phyloP scores from a whole-genome alignment of 1,140 invertebrate genomes.

The Cydia pomonella region DNA sequence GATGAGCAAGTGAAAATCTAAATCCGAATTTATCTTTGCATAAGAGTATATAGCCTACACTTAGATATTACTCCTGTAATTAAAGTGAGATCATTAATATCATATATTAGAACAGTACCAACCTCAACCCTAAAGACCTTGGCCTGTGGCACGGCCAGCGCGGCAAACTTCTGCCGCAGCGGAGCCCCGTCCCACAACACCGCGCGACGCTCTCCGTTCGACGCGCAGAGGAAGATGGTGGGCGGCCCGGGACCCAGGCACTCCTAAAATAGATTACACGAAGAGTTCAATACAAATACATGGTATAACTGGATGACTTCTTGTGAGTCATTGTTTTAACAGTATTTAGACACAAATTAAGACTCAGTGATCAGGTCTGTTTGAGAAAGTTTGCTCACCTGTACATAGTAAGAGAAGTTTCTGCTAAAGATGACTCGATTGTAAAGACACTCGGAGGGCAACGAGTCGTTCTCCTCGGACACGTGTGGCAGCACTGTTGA shows the following conservation, averaged over 20 bases:
- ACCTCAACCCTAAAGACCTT: constrained; percentile 83
- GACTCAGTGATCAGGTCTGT: too few species aligned
- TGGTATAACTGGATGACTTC: too few species aligned
- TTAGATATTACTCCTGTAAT: too few species aligned
- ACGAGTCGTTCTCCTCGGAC: constrained; percentile 69
- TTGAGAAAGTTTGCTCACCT: constrained; percentile 50
- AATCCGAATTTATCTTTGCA: too few species aligned
- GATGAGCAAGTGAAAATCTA: too few species aligned
- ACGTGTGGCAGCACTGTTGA: constrained; percentile 82
- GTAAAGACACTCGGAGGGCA: constrained; percentile 83
- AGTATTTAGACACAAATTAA: too few species aligned
- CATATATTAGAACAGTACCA: neutral
- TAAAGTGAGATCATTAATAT: too few species aligned
- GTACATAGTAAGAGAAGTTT: constrained; percentile 82
- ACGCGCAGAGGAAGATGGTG: constrained; percentile 82
- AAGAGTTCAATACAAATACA: neutral
- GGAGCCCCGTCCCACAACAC: constrained; percentile 82
- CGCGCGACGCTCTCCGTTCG: constrained; percentile 80
- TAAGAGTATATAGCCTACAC: too few species aligned
- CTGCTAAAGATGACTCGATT: constrained; percentile 84
- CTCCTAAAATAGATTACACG: constrained; percentile 76
- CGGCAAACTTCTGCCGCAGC: constrained; percentile 74
- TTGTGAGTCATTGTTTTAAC: too few species aligned
- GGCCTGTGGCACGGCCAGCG: constrained; percentile 81
- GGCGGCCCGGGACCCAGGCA: constrained; percentile 88